These are phyloP conservation scores for Nothoprocta pentlandii DNA, from an alignment of 2,113 vertebrate genomes.

Conservation along the genomic window DNA sequence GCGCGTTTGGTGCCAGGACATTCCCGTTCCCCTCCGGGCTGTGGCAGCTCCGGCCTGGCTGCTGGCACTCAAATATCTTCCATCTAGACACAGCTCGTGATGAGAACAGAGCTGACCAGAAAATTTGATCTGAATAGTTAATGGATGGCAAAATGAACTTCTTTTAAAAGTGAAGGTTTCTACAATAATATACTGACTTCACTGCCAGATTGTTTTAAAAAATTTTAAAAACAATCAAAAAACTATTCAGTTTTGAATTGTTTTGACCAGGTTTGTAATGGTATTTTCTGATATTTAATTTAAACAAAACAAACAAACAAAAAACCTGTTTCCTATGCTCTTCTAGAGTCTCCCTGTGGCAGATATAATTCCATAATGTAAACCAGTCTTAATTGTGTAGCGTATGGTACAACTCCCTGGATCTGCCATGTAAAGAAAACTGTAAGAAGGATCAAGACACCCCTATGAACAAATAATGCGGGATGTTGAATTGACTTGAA, in stretches of 20 bases:
- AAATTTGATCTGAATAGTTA: not conserved
- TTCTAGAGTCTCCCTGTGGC: not conserved
- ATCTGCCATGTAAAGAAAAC: not conserved
- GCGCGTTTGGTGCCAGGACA: too few relatives aligned
- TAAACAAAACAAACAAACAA: not conserved
- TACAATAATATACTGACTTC: not conserved
- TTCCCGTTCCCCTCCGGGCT: too few relatives aligned
- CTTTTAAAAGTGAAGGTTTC: not conserved
- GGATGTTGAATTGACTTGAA: not conserved
- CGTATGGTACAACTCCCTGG: not conserved
- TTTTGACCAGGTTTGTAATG: not conserved
- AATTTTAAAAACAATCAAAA: too few relatives aligned
- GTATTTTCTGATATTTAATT: not conserved
- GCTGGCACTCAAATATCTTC: not conserved
- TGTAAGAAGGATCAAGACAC: not conserved
- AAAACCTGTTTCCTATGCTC: not conserved
- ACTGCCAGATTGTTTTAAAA: not conserved
- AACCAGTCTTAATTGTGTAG: not conserved
- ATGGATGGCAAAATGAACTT: not conserved
- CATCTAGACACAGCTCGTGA: not conserved
- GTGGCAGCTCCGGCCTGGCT: rapidly evolving
- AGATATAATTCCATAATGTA: not conserved
- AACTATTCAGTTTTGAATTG: not conserved
- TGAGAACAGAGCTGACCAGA: not conserved
- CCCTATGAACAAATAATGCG: not conserved